phyloP scores from a whole-genome alignment of 2,888 invertebrate genomes.

The Patella ulyssiponensis region DNA sequence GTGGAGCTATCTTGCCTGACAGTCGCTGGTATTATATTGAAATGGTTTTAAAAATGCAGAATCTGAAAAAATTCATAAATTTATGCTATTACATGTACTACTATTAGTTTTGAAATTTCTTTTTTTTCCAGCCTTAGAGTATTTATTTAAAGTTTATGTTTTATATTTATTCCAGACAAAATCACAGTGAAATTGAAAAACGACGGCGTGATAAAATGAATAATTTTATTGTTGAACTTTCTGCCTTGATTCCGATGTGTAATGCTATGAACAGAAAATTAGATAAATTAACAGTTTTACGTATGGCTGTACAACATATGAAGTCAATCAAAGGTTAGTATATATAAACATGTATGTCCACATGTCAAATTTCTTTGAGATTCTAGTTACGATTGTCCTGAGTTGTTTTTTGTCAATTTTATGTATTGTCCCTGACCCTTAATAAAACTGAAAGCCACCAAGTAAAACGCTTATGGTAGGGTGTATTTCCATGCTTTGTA shows the following conservation, averaged over 20 bases:
- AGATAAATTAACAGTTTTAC: slow-evolving; percentile 89
- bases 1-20: too few relatives aligned
- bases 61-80: background rate
- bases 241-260: slow-evolving; percentile 93
- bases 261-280: slow-evolving; percentile 92
- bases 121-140: too few relatives aligned
- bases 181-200: slow-evolving; percentile 97
- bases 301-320: slow-evolving; percentile 95
- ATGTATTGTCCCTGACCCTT: background rate
- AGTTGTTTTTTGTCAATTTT: too few relatives aligned
- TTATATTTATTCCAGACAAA: slow-evolving; percentile 79
- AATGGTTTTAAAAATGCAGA: too few relatives aligned
- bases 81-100: too few relatives aligned
- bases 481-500: too few relatives aligned
- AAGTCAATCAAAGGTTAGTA: slow-evolving; percentile 78
- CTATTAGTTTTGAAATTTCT: too few relatives aligned
- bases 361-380: background rate
- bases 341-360: background rate
- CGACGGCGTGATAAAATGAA: slow-evolving; percentile 96
- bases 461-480: too few relatives aligned
- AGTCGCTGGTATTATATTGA: too few relatives aligned
- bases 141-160: too few relatives aligned
- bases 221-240: slow-evolving; percentile 91
- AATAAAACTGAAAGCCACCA: background rate
- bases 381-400: background rate